Base-by-base conservation (phyloP, 1,140 invertebrate genomes). In the Globodera ellingtonae region DNA sequence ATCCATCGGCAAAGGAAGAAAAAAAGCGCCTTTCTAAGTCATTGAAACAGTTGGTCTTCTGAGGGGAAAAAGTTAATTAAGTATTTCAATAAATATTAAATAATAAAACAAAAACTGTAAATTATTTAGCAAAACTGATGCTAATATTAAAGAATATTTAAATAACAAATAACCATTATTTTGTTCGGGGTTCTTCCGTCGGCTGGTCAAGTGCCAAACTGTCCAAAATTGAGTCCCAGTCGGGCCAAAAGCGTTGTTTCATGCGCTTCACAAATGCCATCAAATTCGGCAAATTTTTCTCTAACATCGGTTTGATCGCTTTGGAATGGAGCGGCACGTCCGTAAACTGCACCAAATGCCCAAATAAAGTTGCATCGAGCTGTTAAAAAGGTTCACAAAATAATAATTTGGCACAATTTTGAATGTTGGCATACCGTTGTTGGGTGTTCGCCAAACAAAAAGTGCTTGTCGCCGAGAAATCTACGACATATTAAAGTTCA, bases 361-460 rank as follows among this genome's bases (percentile, higher is more conserved):
- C 86, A 70, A 86, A 86, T 5, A 78, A 69, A 15, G 72, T 83
- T 4, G 82, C 82, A 65, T 86, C 86, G 24, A 86, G 71, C 85
- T 81, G 59, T n/a, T 6, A 69, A 9, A 9, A 10, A 79, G 21
- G 18, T 35, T 35, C 35, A 35, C 35, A 79, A 59, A 56, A 24
- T 21, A 48, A 15, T 35, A n/a, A 65, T 59, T 79, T 13, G 24
- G 15, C 2, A 66, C 62, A 13, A 21, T 4, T 81, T 13, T 24
- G 21, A 21, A 35, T 6, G 35, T 15, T 66, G 67, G 56, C 50
- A 35, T 91, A 94, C 93, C 85, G 92, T 93, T 81, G 93, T 94
- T 18, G 95, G 94, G 86, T 95, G 93, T 87, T 96, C 94, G 24
- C 95, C 95, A 88, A 96, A 96, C 92, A 97, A 96, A 92, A 95